Base-by-base conservation (phyloP, 2,888 invertebrate genomes). In the Lithophane semibrunnea region DNA sequence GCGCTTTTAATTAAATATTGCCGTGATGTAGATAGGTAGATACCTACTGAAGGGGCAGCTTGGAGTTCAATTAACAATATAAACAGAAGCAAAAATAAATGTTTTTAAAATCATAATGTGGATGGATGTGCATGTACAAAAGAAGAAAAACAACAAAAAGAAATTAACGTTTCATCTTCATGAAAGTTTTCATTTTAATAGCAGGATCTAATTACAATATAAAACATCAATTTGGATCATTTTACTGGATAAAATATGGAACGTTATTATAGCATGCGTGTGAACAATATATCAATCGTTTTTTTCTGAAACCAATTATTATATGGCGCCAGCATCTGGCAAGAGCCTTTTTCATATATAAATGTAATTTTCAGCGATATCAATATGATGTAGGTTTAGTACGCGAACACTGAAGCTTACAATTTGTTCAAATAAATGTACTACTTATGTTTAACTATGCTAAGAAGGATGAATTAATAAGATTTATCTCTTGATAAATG, bases 221-320 rank as follows among this genome's bases (percentile, higher is more conserved):
- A 77, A 77, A 81, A 72, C 71, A 74, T 81, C 68, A 74, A 77
- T 74, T 60, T 37, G 37, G 68, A 75, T 84, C 56, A 78, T 63
- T 70, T 77, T 75, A 52, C 54, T 60, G 29, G 42, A 58, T 65
- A 73, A 77, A 73, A 67, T 49, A 65, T 65, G 47, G 42, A 58
- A 76, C 63, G 37, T 74, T 75, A 86, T 84, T 85, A 84, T 29
- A 73, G 61, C 68, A 37, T 63, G 65, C 76, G 76, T 65, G 42
- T 69, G 68, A 70, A 66, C 75, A 75, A 86, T 88, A 86, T 78
- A 88, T 87, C 80, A 86, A 80, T 68, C 67, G 68, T 87, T 86
- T 87, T 73, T 86, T 88, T 73, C 71, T 76, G 85, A 66, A 83
- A 69, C 76, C 86, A 77, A 77, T 87, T 65, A 87, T 87, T 87